A percentile compares a stretch with the other conserved stretches of the same genome.
These are phyloP conservation scores for Trissolcus japonicus DNA, from an alignment of 2,888 invertebrate genomes.

Conservation along the genomic window DNA sequence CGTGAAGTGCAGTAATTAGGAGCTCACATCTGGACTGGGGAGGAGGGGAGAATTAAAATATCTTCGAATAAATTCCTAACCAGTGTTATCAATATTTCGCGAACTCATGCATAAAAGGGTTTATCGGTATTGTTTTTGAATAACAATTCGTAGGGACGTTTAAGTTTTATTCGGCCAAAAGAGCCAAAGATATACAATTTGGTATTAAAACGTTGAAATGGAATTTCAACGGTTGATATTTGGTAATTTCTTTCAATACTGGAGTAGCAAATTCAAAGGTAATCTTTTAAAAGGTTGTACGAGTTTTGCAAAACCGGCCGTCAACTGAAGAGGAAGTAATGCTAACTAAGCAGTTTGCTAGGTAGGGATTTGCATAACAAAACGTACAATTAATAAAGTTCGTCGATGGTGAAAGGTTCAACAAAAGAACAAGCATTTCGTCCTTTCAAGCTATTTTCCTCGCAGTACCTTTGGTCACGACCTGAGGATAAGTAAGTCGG, in stretches of 20 bases:
- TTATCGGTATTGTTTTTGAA: no score
- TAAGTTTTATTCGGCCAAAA: not conserved
- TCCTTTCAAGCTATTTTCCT: conserved; percentile 66
- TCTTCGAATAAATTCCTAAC: no score
- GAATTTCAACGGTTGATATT: conserved; percentile 23
- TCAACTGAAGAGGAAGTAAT: conserved; percentile 44
- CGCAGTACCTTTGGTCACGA: conserved; percentile 50
- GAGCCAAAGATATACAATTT: not conserved
- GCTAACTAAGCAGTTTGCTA: conserved; percentile 54
- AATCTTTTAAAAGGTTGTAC: conserved; percentile 67
- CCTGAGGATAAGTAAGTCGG: conserved; percentile 70
- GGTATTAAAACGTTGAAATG: not conserved
- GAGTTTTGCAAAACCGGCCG: conserved; percentile 44
- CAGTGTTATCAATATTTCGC: no score
- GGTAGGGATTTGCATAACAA: conserved; percentile 73
- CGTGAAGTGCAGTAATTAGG: no score
- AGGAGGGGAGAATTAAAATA: no score
- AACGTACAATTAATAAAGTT: conserved; percentile 76
- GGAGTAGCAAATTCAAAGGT: conserved; percentile 65
- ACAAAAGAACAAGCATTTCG: conserved; percentile 73
- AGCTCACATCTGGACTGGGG: no score
- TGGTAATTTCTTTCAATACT: conserved; percentile 65
- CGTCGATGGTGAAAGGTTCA: conserved; percentile 65
- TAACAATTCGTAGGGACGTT: no score
- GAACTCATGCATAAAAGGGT: no score